These are phyloP conservation scores for Neomonachus schauinslandi DNA, from an alignment of 2,113 vertebrate species.

Conservation along the genomic window DNA sequence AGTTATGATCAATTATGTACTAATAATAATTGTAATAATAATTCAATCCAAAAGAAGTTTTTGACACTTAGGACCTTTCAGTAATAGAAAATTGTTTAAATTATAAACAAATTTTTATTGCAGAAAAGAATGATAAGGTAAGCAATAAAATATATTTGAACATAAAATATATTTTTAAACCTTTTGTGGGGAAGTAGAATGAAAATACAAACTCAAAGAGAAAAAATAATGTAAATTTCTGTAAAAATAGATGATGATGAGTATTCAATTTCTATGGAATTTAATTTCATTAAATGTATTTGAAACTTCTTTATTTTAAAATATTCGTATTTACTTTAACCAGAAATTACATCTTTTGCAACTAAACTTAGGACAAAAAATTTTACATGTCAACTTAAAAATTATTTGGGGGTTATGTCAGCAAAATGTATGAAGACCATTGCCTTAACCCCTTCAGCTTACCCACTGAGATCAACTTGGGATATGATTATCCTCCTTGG, in stretches of 20 bases:
- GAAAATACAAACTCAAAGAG: slow-evolving; percentile 41
- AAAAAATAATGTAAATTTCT: slow-evolving; percentile 44
- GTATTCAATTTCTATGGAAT: not conserved
- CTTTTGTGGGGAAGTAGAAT: not conserved
- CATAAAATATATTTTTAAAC: slow-evolving; percentile 1
- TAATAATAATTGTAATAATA: not conserved
- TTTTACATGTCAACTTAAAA: slow-evolving; percentile 43
- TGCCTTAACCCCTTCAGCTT: not conserved
- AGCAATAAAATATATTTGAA: not conserved
- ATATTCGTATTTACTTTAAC: not conserved
- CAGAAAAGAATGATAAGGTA: not conserved
- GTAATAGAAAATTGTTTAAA: not conserved
- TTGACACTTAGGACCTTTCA: not conserved
- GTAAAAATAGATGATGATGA: not conserved
- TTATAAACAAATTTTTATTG: not conserved
- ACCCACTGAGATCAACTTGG: not conserved
- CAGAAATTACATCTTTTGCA: slow-evolving; percentile 24
- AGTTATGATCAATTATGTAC: not conserved
- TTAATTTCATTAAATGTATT: slow-evolving; percentile 28
- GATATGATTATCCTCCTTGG: not conserved
- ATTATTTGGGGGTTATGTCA: not conserved
- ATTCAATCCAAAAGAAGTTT: slow-evolving; percentile 6
- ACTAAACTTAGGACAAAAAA: not conserved
- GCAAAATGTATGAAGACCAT: not conserved
- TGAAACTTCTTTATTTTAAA: slow-evolving; percentile 34